Percentiles rank a stretch among this genome's conserved stretches.
These are phyloP conservation scores for Cecropterus lyciades DNA, from an alignment of 1,140 invertebrate species.

Conservation along the genomic window DNA sequence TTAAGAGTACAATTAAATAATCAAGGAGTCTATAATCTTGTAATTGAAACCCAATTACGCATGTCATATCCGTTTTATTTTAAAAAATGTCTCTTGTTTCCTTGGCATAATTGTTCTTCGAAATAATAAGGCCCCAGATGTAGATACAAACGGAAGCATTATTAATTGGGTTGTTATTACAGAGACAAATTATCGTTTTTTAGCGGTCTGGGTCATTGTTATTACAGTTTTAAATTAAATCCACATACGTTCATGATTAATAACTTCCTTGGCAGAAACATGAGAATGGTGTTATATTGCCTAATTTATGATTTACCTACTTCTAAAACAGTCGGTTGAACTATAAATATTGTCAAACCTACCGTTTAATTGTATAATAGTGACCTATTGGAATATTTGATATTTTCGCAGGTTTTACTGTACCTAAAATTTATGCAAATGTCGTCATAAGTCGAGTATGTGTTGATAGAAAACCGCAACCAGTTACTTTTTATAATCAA, in stretches of 20 bases:
- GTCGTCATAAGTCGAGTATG: too few species aligned
- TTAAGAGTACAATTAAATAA: too few species aligned
- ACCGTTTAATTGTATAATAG: too few species aligned
- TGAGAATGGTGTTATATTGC: constrained; percentile 15
- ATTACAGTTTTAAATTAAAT: constrained; percentile 16
- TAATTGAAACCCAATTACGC: too few species aligned
- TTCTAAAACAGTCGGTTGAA: neutral
- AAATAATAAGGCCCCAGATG: constrained; percentile 14
- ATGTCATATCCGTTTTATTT: too few species aligned
- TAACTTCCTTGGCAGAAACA: constrained; percentile 19
- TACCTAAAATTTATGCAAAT: too few species aligned
- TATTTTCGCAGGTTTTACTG: too few species aligned
- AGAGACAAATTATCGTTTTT: constrained; percentile 30
- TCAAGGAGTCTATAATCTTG: too few species aligned
- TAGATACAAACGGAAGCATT: constrained; percentile 6
- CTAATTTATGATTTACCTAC: neutral
- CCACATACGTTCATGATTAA: constrained; percentile 13
- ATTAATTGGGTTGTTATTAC: constrained; percentile 16
- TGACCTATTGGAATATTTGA: too few species aligned
- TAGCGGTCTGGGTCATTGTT: constrained; percentile 17
- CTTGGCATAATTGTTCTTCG: neutral
- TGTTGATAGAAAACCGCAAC: too few species aligned
- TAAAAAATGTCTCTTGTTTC: neutral
- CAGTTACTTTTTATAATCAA: too few species aligned
- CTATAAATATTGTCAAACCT: too few species aligned